Conservation (phyloP, 2,113 vertebrate species). For the Petroica traversi region DNA sequence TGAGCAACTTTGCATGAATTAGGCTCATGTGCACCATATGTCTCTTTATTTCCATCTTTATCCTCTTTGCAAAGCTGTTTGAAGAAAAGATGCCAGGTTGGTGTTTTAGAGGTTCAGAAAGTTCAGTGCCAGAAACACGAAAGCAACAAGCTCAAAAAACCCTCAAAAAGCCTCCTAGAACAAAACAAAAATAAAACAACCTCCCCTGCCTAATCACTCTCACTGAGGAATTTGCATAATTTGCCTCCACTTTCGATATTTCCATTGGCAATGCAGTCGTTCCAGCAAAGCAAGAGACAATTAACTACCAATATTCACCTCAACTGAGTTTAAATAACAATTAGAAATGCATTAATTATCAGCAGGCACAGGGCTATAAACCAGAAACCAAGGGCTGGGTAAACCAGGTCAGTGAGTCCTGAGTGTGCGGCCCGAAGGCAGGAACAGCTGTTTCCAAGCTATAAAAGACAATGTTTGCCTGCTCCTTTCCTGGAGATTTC, state of each 20-base stretch:
- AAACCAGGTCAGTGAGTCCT: slow-evolving; percentile 13
- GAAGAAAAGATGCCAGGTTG: not conserved
- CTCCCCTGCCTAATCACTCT: not conserved
- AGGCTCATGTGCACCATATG: slow-evolving; percentile 39
- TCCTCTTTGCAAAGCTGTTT: slow-evolving; percentile 11
- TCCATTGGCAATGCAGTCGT: not conserved
- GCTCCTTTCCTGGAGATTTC: not conserved
- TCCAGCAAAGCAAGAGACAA: not conserved
- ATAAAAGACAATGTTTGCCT: not conserved
- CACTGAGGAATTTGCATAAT: not conserved
- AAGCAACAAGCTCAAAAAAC: not conserved
- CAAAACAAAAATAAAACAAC: not conserved
- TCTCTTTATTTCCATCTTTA: slow-evolving; percentile 51
- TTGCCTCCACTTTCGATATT: not conserved
- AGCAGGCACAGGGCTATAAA: not conserved
- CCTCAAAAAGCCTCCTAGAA: not conserved
- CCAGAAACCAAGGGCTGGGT: not conserved
- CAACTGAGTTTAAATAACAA: not conserved
- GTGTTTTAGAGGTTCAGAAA: slow-evolving; percentile 10
- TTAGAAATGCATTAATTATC: not conserved
- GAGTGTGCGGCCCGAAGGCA: not conserved
- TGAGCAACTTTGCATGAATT: slow-evolving; percentile 40
- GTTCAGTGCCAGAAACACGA: not conserved
- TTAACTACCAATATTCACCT: not conserved
- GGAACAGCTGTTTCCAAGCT: not conserved